Evolutionary conservation across 2,888 invertebrate species (phyloP).

Genomic region (Esperia sulphurella): DNA sequence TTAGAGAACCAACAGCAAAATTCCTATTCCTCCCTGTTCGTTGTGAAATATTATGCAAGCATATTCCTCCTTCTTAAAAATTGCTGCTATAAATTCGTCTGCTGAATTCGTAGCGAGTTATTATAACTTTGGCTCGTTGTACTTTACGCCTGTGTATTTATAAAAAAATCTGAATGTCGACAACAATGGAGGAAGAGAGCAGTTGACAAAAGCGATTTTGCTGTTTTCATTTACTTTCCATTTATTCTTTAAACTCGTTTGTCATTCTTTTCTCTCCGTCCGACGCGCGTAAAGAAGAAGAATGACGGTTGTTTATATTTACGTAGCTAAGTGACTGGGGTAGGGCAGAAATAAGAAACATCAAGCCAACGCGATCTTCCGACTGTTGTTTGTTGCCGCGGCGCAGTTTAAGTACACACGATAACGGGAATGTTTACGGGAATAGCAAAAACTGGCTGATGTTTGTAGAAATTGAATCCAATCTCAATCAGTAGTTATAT

Average conservation of each 20-base stretch:
- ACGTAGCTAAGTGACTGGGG: conserved; percentile 61
- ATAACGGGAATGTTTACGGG: neutral
- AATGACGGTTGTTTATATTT: conserved; percentile 69
- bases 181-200: conserved; percentile 55
- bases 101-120: conserved; percentile 36
- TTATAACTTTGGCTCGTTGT: conserved; percentile 36
- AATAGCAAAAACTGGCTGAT: neutral
- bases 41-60: conserved; percentile 15
- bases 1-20: conserved; percentile 2
- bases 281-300: conserved; percentile 63
- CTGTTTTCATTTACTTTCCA: conserved; percentile 75
- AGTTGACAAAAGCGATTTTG: conserved; percentile 70
- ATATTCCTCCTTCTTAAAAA: conserved; percentile 15
- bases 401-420: neutral
- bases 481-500: no score
- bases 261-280: conserved; percentile 67
- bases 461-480: neutral
- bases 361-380: conserved; percentile 41
- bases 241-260: conserved; percentile 72
- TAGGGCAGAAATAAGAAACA: conserved; percentile 53
- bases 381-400: conserved; percentile 36
- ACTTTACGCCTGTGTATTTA: conserved; percentile 35
- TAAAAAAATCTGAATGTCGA: conserved; percentile 43
- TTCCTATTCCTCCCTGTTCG: conserved; percentile 6
- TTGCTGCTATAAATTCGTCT: conserved; percentile 21